Evolutionary conservation across 2,888 invertebrate species (phyloP).

Genomic region (Apamea sordens): DNA sequence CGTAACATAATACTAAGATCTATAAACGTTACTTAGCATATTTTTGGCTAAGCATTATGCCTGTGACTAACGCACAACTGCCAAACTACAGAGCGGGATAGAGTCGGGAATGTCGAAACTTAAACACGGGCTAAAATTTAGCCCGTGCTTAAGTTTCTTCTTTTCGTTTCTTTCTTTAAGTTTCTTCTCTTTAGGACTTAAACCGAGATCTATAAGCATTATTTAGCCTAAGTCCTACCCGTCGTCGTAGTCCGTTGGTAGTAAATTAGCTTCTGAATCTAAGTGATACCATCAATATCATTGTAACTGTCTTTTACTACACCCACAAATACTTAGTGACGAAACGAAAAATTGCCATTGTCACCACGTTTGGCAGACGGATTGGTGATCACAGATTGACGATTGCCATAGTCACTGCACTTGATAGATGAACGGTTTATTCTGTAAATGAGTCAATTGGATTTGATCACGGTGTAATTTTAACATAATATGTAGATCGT

Average conservation of each 20-base stretch:
- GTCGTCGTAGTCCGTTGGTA: background rate
- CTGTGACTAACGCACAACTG: background rate
- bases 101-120: background rate
- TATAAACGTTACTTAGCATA: background rate
- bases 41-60: background rate
- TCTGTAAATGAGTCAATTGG: background rate
- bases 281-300: background rate
- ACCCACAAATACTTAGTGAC: background rate
- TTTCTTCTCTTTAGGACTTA: no score
- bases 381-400: background rate
- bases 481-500: background rate
- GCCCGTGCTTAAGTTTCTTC: no score
- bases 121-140: no score
- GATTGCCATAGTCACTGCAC: background rate
- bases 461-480: background rate
- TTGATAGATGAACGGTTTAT: background rate
- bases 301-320: background rate
- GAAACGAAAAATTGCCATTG: background rate
- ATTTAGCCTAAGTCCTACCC: no score
- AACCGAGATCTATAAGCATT: no score
- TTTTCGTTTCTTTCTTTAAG: no score
- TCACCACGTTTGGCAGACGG: background rate
- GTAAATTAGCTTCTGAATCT: background rate
- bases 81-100: background rate
- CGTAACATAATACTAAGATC: no score